Evolutionary conservation across 2,113 vertebrate species (phyloP), one percentile per base, ranked within the genome.

Genomic region (Hydrolagus affinis): DNA sequence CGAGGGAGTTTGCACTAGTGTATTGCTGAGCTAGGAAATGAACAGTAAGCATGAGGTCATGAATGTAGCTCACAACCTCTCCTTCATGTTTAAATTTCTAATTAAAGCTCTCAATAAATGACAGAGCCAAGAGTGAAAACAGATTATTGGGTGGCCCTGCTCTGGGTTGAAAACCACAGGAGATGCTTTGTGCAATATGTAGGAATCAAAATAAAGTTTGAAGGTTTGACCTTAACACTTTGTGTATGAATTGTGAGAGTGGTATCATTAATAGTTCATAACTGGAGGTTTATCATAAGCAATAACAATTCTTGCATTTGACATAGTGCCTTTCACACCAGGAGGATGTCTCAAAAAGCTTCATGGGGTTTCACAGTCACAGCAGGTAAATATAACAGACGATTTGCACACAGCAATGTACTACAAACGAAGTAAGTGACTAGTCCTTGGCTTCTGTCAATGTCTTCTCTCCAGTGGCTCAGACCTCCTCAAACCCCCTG

Each of bases 11-110:
- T 80, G 62, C 59, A 80, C 64, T 23, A 80, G 77, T 57, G 77
- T 28, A 64, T 80, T 80, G 23, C 8, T 12, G 60, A 25, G 25
- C 23, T 64, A 15, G 59, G 59, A 62, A 80, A 80, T 64, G 59
- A 80, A 15, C 59, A 62, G 59, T 80, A 64, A 62, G 23, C 77
- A 80, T 60, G 76, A 78, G 76, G 57, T 78, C 76, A 78, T 62
- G 59, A 80, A 57, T 60, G 30, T 8, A 62, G 23, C 25, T 62
- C 59, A 62, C 23, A 78, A 78, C 28, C 23, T 80, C 77, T 80
- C 57, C n/a, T 64, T 80, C 76, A 60, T 80, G 59, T 64, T 64
- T 30, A 80, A 64, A 80, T 28, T 9, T 80, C 77, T 25, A 80
- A 80, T 64, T 80, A 64, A 62, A 25, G 14, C 59, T 80, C 64